Evolutionary conservation across 2,888 invertebrate genomes (phyloP).

Genomic region (Tetanocera ferruginea): DNA sequence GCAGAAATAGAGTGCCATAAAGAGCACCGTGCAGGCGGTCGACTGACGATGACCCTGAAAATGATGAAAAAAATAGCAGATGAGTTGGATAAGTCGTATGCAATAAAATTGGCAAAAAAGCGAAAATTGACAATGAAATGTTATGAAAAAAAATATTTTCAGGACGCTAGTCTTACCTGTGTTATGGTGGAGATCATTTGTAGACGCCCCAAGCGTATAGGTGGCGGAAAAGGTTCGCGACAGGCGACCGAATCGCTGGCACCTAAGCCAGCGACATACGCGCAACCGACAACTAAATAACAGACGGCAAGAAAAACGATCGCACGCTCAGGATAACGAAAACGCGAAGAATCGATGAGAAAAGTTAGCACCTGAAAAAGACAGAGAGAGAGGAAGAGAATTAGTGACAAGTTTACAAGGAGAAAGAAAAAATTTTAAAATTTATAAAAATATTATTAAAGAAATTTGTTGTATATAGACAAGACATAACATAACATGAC

Average conservation of each 20-base stretch:
- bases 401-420: background rate
- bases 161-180: constrained; percentile 75
- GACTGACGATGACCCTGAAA: constrained; percentile 70
- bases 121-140: background rate
- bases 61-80: constrained; percentile 38
- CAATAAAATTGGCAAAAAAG: constrained; percentile 29
- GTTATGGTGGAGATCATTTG: constrained; percentile 87
- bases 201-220: constrained; percentile 78
- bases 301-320: constrained; percentile 97
- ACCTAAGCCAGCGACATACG: constrained; percentile 89
- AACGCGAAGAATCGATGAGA: constrained; percentile 93
- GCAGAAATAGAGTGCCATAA: constrained; percentile 96
- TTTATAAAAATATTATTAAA: no score
- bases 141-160: no score
- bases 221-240: constrained; percentile 82
- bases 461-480: no score
- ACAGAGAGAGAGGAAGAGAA: constrained; percentile 38
- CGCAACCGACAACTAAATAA: constrained; percentile 93
- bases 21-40: constrained; percentile 87
- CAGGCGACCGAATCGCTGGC: constrained; percentile 88
- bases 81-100: no score
- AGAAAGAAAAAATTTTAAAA: background rate
- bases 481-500: no score
- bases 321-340: constrained; percentile 97
- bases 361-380: constrained; percentile 82